phyloP scores from a whole-genome alignment of 2,113 vertebrate genomes.

The Serinus canaria region DNA sequence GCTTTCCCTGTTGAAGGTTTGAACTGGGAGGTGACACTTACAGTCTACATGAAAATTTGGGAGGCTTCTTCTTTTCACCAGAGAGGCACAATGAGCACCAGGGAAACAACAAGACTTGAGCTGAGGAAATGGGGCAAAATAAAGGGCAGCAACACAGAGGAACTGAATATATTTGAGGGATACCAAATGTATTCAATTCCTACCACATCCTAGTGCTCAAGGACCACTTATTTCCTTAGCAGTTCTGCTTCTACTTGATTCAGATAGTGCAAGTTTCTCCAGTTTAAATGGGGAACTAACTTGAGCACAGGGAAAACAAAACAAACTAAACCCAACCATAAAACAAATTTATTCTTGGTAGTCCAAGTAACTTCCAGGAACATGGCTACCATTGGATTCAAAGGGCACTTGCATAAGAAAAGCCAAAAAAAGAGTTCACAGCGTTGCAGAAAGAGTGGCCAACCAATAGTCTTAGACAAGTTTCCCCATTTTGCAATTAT shows the following conservation, averaged over 20 bases:
- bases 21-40: not conserved
- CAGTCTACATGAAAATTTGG: not conserved
- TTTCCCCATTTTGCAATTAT: not conserved
- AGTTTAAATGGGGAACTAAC: not conserved
- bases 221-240: not conserved
- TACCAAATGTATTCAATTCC: not conserved
- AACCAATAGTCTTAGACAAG: not conserved
- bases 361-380: not conserved
- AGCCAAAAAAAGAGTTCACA: not conserved
- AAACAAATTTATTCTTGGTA: not conserved
- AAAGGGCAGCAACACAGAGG: not conserved
- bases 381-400: not conserved
- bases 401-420: not conserved
- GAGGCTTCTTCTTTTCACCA: not conserved
- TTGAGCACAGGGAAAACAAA: not conserved
- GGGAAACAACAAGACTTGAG: not conserved
- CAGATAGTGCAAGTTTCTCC: not conserved
- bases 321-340: not conserved
- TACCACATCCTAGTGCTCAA: not conserved
- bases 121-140: not conserved
- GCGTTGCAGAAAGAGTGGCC: not conserved
- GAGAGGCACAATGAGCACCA: not conserved
- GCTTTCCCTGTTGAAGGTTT: not conserved
- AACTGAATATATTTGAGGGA: not conserved
- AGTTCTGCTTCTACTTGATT: not conserved